These are phyloP conservation scores for Apostichopus californicus DNA, from an alignment of 35 echinoderm and acorn worm genomes.

Conservation along the genomic window DNA sequence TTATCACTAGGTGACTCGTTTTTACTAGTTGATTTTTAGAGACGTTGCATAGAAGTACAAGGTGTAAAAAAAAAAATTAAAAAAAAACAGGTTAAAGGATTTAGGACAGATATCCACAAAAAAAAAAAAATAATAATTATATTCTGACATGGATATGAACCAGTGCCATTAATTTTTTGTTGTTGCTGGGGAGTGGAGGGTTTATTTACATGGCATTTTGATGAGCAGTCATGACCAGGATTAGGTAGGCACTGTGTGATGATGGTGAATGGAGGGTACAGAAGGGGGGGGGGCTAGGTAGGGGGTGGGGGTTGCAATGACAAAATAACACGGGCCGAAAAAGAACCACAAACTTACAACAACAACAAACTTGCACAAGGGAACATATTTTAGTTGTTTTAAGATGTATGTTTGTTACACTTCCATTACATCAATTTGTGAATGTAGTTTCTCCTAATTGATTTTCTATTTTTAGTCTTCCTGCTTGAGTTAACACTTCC, in stretches of 20 bases:
- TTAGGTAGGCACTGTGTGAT: neutral
- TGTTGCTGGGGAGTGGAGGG: neutral
- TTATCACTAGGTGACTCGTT: neutral
- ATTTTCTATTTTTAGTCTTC: too few relatives aligned
- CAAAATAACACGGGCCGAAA: too few relatives aligned
- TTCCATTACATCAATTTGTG: too few relatives aligned
- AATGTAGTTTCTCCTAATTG: too few relatives aligned
- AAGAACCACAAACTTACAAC: too few relatives aligned
- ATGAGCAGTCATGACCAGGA: neutral
- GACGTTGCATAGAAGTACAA: slow-evolving; percentile 17
- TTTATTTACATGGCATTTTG: neutral
- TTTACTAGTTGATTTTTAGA: neutral
- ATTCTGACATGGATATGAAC: too few relatives aligned
- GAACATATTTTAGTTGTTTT: too few relatives aligned
- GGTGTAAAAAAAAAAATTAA: neutral
- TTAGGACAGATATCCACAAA: neutral
- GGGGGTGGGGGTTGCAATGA: too few relatives aligned
- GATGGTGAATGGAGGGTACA: neutral
- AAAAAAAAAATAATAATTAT: neutral
- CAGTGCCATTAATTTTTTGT: neutral
- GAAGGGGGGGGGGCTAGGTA: too few relatives aligned
- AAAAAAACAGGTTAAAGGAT: neutral
- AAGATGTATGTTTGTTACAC: too few relatives aligned
- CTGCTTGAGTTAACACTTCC: too few relatives aligned
- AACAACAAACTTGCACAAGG: too few relatives aligned